Percentiles rank a stretch among this genome's conserved stretches.
phyloP scores from a whole-genome alignment of 2,797 vertebrate species.

The Poecile montanus region DNA sequence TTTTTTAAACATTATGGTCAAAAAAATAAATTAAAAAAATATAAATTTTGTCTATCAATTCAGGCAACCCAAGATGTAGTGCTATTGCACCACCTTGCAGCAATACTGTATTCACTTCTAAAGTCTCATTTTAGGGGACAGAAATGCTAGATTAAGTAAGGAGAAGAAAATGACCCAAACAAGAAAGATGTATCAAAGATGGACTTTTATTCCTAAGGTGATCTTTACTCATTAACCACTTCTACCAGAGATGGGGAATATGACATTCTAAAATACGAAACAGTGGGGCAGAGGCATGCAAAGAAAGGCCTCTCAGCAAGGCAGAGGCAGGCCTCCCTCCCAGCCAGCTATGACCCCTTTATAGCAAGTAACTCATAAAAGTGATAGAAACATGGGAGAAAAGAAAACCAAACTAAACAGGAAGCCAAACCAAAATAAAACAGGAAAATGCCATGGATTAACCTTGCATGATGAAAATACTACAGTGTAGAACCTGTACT shows the following conservation, averaged over 20 bases:
- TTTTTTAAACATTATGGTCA: constrained; percentile 71
- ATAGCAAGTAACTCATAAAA: background rate
- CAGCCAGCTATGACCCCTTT: background rate
- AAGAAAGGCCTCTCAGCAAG: background rate
- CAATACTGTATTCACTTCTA: constrained; percentile 67
- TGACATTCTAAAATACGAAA: background rate
- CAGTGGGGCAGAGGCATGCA: background rate
- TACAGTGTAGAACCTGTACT: constrained; percentile 16
- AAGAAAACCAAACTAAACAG: background rate
- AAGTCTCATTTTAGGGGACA: constrained; percentile 53
- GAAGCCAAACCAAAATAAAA: background rate
- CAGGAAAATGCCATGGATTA: background rate
- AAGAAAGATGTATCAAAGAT: background rate
- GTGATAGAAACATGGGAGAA: background rate
- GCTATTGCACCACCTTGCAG: constrained; percentile 71
- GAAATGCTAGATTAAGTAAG: constrained; percentile 41
- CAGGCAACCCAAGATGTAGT: constrained; percentile 73
- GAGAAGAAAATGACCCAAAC: constrained; percentile 39
- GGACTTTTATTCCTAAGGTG: background rate
- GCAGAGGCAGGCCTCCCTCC: background rate
- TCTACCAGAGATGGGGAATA: background rate
- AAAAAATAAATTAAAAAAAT: constrained; percentile 76
- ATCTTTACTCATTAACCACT: background rate
- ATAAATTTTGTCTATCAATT: constrained; percentile 75
- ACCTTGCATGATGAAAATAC: constrained; percentile 5